Evolutionary conservation across 2,888 invertebrate genomes (phyloP), one percentile per base, ranked within the genome.

Genomic region (Meloe dianella): DNA sequence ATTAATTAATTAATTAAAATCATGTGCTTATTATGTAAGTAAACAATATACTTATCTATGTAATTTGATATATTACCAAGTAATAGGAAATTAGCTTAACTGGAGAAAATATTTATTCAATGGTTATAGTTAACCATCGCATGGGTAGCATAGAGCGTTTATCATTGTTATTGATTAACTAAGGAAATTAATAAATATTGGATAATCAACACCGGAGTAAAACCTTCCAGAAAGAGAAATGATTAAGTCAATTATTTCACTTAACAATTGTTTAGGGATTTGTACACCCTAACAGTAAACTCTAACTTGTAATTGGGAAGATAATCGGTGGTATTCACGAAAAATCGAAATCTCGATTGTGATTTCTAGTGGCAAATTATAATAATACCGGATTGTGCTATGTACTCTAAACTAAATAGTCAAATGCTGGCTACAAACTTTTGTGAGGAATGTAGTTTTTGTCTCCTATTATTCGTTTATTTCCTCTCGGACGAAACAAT

Each of bases 141-240:
- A 20, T 51, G 51, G 51, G 51, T 22, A 4, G 41, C 2, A 10
- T 41, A 47, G 8, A 47, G 17, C 47, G 22, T 51, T 51, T 10
- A 24, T 24, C 10, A 51, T 51, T 51, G 51, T 51, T 51, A 51
- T 51, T 51, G 51, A 51, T 51, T 24, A 22, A 51, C 22, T 51
- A 51, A 24, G 51, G 51, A 51, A 51, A 51, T 51, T 51, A 51
- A 51, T 24, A 51, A 51, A 51, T 47, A 10, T 47, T 2, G 20
- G 2, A 47, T 47, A 20, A 10, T 47, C 47, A 20, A 20, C 47
- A 47, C 9, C 20, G 10, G 0, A 8, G 2, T 27, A 47, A 20
- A 47, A 47, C 20, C 10, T 20, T 47, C 8, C n/a, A 17, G 3
- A 47, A 20, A 47, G 20, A 47, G 47, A 47, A 47, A 47, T 47